phyloP scores from a whole-genome alignment of 2,797 vertebrate genomes.

The Trachurus trachurus region DNA sequence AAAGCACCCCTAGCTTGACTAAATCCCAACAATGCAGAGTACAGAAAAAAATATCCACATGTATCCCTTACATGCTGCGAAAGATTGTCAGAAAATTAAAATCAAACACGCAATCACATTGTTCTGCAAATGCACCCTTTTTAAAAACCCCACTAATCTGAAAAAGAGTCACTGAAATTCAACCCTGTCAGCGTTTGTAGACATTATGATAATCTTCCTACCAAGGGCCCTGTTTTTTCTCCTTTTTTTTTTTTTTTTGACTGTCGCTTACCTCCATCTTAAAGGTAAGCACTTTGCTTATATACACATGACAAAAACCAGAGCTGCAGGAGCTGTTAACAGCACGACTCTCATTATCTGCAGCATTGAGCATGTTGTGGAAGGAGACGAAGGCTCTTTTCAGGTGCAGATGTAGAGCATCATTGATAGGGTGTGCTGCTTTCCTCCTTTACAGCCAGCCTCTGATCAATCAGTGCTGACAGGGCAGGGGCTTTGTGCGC shows the following conservation, averaged over 20 bases:
- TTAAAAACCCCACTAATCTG: constrained; percentile 81
- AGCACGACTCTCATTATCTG: constrained; percentile 87
- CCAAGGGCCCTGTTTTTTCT: constrained; percentile 58
- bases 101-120: constrained; percentile 86
- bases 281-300: constrained; percentile 85
- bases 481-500: constrained; percentile 93
- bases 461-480: constrained; percentile 97
- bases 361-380: constrained; percentile 86
- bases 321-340: constrained; percentile 83
- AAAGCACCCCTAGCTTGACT: constrained; percentile 72
- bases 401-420: constrained; percentile 86
- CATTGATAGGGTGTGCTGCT: constrained; percentile 91
- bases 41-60: constrained; percentile 66
- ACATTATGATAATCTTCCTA: constrained; percentile 86
- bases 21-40: constrained; percentile 74
- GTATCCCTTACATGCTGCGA: constrained; percentile 78
- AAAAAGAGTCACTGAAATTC: constrained; percentile 80
- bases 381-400: constrained; percentile 81
- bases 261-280: constrained; percentile 72
- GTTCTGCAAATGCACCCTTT: constrained; percentile 82
- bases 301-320: constrained; percentile 86
- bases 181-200: constrained; percentile 88
- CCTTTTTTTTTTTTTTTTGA: constrained; percentile 50
- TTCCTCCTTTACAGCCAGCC: constrained; percentile 89
- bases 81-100: constrained; percentile 87